A percentile compares a stretch with the other conserved stretches of the same genome.
phyloP scores from a whole-genome alignment of 2,113 vertebrate species.

The Cyrtonyx montezumae region DNA sequence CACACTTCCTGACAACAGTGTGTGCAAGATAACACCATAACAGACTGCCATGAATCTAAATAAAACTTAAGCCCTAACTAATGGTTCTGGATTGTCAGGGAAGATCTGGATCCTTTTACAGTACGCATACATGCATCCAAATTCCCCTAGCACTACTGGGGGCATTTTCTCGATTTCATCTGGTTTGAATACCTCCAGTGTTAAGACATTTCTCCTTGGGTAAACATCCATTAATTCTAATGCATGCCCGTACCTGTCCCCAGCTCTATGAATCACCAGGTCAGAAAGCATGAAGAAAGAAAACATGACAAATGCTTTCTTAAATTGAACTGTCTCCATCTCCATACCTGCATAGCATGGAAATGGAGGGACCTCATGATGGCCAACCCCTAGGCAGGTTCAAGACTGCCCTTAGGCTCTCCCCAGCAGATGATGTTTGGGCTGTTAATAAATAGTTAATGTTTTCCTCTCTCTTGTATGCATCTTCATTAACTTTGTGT shows the following conservation, averaged over 20 bases:
- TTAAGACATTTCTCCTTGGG: conserved; percentile 18
- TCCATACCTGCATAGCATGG: neutral
- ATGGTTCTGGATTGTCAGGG: neutral
- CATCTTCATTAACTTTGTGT: neutral
- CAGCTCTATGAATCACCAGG: conserved; percentile 11
- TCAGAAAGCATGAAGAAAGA: conserved; percentile 6
- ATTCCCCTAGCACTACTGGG: neutral
- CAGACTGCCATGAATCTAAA: neutral
- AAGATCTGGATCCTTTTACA: neutral
- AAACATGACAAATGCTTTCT: conserved; percentile 25
- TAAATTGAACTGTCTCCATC: neutral
- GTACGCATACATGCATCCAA: neutral
- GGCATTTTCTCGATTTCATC: conserved; percentile 2
- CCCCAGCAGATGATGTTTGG: neutral
- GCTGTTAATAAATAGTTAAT: neutral
- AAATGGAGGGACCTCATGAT: neutral
- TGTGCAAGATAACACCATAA: neutral
- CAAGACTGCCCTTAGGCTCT: neutral
- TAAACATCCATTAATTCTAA: conserved; percentile 60
- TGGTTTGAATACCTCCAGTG: conserved; percentile 32
- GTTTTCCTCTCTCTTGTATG: neutral
- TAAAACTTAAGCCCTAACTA: neutral
- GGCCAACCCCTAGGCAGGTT: neutral
- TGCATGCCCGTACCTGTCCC: conserved; percentile 13
- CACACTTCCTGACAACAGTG: neutral